Evolutionary conservation across 2,797 vertebrate genomes (phyloP).

Genomic region (Odontamblyopus rebecca): DNA sequence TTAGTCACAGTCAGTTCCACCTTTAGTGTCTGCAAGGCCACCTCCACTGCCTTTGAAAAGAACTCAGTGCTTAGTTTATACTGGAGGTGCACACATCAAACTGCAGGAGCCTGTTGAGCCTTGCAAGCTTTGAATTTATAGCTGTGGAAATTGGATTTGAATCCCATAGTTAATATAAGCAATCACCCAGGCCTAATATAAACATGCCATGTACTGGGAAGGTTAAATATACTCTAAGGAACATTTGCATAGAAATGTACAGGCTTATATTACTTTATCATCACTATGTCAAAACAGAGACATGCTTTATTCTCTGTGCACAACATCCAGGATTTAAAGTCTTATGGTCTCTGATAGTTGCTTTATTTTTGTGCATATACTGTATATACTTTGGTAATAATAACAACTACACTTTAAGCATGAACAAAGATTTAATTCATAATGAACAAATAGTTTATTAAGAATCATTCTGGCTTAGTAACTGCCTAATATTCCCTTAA

Average conservation of each 20-base stretch:
- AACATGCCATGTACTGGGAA: background rate
- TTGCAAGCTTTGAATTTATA: constrained; percentile 13
- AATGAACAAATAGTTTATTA: too few relatives aligned
- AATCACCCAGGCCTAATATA: background rate
- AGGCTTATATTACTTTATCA: background rate
- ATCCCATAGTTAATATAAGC: background rate
- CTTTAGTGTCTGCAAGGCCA: constrained; percentile 23
- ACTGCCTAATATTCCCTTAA: too few relatives aligned
- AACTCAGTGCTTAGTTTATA: constrained; percentile 13
- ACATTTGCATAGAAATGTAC: background rate
- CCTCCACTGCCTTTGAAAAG: constrained; percentile 31
- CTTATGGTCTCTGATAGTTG: too few relatives aligned
- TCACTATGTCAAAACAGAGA: background rate
- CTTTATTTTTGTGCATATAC: too few relatives aligned
- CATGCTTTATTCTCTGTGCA: too few relatives aligned
- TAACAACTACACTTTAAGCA: too few relatives aligned
- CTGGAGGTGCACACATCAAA: constrained; percentile 17
- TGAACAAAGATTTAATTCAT: too few relatives aligned
- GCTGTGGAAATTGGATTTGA: constrained; percentile 5
- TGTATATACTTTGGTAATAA: too few relatives aligned
- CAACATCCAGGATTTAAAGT: too few relatives aligned
- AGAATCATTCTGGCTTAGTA: too few relatives aligned
- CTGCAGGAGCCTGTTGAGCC: constrained; percentile 17
- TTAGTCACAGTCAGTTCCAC: constrained; percentile 29
- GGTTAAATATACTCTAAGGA: background rate